Evolutionary conservation across 2,888 invertebrate genomes (phyloP), one percentile per base, ranked within the genome.

Genomic region (Acrobasis consociella): DNA sequence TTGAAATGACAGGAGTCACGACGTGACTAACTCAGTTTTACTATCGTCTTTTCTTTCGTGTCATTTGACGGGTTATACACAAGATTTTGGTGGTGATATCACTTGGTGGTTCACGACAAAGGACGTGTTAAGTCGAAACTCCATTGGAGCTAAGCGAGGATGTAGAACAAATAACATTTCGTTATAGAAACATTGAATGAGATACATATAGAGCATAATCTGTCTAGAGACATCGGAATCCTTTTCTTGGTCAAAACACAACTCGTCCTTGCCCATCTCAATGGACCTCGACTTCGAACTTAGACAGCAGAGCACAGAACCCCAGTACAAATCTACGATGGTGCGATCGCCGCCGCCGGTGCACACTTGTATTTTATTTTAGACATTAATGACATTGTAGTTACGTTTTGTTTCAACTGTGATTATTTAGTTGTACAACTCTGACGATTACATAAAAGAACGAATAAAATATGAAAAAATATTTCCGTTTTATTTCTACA

Each of bases 391-490:
- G 84, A 81, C 77, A 81, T 83, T 78, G 82, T 84, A 84, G 80
- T 86, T 88, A 87, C 83, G 88, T 93, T 93, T 92, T 89, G 91
- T 93, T 93, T 93, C 87, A 91, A 93, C 93, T 93, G 93, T 93
- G 93, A 93, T 93, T 93, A 91, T 91, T 93, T 93, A 93, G 93
- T 92, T 93, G 91, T 93, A 93, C 93, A 92, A 92, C 88, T 93
- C 90, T 89, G 91, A 91, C 82, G 87, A 91, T 89, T 89, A 91
- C 86, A 93, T 91, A 91, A 92, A 93, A 93, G 86, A 88, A 90
- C 87, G 83, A 93, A 91, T 91, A 91, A 93, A 86, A 87, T 85
- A 81, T 85, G 72, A 82, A 85, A 89, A 86, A 82, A 72, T 69
- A 65, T 51, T 42, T 63, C 66, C 67, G 72, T 77, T 77, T 80